Conservation (phyloP, 1,140 invertebrate species). For the Holotrichia oblita region DNA sequence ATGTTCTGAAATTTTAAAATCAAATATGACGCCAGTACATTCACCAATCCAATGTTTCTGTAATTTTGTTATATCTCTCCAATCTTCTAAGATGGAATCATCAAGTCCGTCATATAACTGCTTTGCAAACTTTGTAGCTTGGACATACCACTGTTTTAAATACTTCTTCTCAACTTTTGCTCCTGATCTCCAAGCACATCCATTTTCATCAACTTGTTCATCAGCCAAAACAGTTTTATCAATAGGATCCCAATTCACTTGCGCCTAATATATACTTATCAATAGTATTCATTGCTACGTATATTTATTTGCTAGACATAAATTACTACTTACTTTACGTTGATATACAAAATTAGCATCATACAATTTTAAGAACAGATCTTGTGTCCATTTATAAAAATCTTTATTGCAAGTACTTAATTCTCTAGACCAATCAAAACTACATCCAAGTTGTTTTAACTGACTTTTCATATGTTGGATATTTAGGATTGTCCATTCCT, state of each 20-base stretch:
- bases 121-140: slow-evolving; percentile 89
- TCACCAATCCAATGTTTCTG: slow-evolving; percentile 97
- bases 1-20: slow-evolving; percentile 71
- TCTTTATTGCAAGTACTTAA: slow-evolving; percentile 78
- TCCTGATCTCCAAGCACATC: slow-evolving; percentile 96
- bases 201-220: slow-evolving; percentile 95
- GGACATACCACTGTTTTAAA: slow-evolving; percentile 95
- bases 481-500: slow-evolving; percentile 89
- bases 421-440: slow-evolving; percentile 96
- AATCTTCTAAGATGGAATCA: slow-evolving; percentile 74
- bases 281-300: not conserved
- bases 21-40: slow-evolving; percentile 82
- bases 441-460: slow-evolving; percentile 80
- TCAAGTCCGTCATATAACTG: slow-evolving; percentile 78
- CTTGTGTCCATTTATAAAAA: slow-evolving; percentile 96
- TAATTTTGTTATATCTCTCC: slow-evolving; percentile 87
- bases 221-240: slow-evolving; percentile 97
- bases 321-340: slow-evolving; percentile 71
- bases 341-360: slow-evolving; percentile 89
- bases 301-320: not conserved
- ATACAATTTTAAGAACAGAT: slow-evolving; percentile 91
- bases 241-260: slow-evolving; percentile 99
- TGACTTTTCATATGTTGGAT: slow-evolving; percentile 92
- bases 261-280: slow-evolving; percentile 65
- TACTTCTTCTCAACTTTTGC: slow-evolving; percentile 91